A percentile compares a stretch with the other conserved stretches of the same genome.
phyloP scores from a whole-genome alignment of 2,797 vertebrate genomes.

The Decapterus maruadsi region DNA sequence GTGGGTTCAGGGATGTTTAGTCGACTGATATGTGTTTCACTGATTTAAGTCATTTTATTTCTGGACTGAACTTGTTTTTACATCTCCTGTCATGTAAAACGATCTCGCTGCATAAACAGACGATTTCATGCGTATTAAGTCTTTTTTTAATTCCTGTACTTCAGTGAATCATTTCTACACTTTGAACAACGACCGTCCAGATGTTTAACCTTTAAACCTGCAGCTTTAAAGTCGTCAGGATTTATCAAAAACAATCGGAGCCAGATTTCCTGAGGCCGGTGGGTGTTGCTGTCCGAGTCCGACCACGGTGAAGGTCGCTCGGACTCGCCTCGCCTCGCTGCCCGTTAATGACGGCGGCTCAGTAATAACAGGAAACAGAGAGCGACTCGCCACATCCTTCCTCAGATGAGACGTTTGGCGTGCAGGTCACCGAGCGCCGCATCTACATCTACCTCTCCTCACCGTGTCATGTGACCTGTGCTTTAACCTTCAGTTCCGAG shows the following conservation, averaged over 20 bases:
- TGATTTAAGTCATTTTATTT: no score
- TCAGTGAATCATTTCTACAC: no score
- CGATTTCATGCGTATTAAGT: no score
- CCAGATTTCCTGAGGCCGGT: neutral
- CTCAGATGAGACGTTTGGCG: constrained; percentile 31
- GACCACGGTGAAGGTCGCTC: neutral
- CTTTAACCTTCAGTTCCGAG: constrained; percentile 73
- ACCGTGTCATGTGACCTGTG: neutral
- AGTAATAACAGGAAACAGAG: constrained; percentile 66
- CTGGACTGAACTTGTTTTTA: no score
- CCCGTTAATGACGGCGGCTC: neutral
- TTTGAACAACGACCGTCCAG: no score
- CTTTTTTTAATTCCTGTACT: no score
- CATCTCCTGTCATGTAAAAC: no score
- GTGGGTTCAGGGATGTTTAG: no score
- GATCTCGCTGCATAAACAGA: no score
- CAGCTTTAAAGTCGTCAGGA: no score
- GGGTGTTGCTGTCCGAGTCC: neutral
- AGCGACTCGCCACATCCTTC: constrained; percentile 55
- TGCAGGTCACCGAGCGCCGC: neutral
- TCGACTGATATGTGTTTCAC: no score
- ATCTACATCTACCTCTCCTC: neutral
- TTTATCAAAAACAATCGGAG: neutral
- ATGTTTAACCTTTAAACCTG: no score
- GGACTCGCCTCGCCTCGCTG: constrained; percentile 25